phyloP scores from a whole-genome alignment of 1,140 invertebrate genomes.

The Nilaparvata lugens region DNA sequence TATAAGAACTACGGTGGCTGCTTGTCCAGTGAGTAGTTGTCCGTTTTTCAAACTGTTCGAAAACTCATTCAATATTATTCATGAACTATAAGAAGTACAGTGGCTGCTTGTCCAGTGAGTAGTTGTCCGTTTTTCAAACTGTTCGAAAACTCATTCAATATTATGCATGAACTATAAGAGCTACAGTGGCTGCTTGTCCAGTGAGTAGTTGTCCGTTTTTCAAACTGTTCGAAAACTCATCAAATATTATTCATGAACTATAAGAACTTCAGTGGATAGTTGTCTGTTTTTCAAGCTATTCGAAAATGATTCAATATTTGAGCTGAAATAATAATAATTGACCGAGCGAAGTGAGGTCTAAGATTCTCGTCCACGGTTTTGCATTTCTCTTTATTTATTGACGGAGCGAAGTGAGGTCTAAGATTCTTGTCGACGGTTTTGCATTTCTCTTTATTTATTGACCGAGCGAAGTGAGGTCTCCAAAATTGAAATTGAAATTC shows the following conservation, averaged over 20 bases:
- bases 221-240: not conserved
- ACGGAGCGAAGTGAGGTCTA: no score
- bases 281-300: not conserved
- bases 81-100: constrained; percentile 75
- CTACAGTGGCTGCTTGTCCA: constrained; percentile 81
- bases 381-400: no score
- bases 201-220: constrained; percentile 44
- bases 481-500: no score
- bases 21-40: constrained; percentile 65
- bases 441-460: no score
- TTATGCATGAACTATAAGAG: constrained; percentile 72
- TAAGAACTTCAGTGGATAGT: constrained; percentile 72
- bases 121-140: not conserved
- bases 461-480: no score
- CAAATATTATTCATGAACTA: constrained; percentile 71
- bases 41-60: not conserved
- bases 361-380: no score
- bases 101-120: constrained; percentile 80
- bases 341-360: no score
- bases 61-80: no score
- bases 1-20: constrained; percentile 83
- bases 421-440: no score
- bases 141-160: no score
- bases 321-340: no score
- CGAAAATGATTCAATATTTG: no score